Percentiles rank a stretch among this genome's conserved stretches.
Evolutionary conservation across 2,888 invertebrate species (phyloP).

Genomic region (Conus canariensis): DNA sequence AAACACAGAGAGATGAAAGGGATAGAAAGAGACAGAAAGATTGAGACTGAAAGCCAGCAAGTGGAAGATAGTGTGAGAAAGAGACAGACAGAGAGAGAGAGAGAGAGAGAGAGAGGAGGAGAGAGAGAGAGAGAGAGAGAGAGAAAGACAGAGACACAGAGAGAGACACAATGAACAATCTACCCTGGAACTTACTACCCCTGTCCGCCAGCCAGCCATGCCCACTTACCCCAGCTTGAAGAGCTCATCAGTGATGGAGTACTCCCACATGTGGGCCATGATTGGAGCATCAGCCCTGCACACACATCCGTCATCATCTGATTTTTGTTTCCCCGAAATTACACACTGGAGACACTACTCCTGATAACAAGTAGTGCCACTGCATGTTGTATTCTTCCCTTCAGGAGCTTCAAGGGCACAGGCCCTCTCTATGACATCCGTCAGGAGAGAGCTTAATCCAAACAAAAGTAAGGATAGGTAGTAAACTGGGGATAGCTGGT

Average conservation of each 20-base stretch:
- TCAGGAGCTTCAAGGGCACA: no score
- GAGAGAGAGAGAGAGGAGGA: slow-evolving; percentile 14
- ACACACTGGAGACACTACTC: no score
- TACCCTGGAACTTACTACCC: background rate
- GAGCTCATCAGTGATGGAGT: slow-evolving; percentile 77
- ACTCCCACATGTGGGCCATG: slow-evolving; percentile 97
- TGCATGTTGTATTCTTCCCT: no score
- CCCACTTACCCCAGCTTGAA: slow-evolving; percentile 54
- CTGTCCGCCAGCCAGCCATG: background rate
- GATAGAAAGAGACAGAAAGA: slow-evolving; percentile 16
- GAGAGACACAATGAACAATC: background rate
- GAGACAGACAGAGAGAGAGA: background rate
- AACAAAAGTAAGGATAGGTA: no score
- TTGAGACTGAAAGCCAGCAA: background rate
- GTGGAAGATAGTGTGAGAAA: background rate
- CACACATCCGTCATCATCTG: background rate
- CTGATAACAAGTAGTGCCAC: no score
- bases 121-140: slow-evolving; percentile 23
- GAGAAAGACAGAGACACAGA: background rate
- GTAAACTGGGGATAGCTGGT: no score
- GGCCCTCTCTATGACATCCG: no score
- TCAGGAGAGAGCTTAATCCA: no score
- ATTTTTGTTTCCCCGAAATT: no score
- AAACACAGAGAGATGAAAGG: background rate
- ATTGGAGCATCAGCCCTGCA: slow-evolving; percentile 97